phyloP scores from a whole-genome alignment of 2,113 vertebrate species.

The Nansenia antarctica region DNA sequence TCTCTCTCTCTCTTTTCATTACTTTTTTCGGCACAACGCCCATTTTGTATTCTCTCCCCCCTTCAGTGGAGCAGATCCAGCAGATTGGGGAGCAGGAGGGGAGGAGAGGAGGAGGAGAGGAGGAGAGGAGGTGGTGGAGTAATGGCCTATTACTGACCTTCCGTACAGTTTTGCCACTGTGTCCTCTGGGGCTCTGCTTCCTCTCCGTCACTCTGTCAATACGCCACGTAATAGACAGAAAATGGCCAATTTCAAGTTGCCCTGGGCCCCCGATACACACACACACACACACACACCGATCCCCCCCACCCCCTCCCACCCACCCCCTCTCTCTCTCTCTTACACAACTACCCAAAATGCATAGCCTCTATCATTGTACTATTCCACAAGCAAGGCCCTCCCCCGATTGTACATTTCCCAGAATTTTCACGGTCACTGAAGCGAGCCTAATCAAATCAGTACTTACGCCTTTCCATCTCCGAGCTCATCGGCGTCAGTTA shows the following conservation, averaged over 20 bases:
- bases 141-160: slow-evolving; percentile 55
- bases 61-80: slow-evolving; percentile 29
- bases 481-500: not conserved
- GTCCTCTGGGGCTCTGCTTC: slow-evolving; percentile 25
- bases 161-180: slow-evolving; percentile 32
- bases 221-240: slow-evolving; percentile 35
- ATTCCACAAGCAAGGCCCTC: not conserved
- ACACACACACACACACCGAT: not conserved
- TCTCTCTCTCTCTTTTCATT: slow-evolving; percentile 20
- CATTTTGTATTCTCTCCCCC: slow-evolving; percentile 31
- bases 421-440: not conserved
- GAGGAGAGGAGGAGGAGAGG: slow-evolving; percentile 34
- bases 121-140: slow-evolving; percentile 37
- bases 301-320: not conserved
- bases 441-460: not conserved
- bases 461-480: not conserved
- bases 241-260: slow-evolving; percentile 34
- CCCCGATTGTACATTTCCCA: not conserved
- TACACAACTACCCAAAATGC: not conserved
- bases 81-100: slow-evolving; percentile 37
- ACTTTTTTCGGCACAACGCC: not conserved
- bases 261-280: not conserved
- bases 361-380: not conserved
- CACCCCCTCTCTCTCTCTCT: too few relatives aligned
- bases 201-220: slow-evolving; percentile 39